Conservation (phyloP, 1,140 invertebrate species). For the Galleria mellonella region DNA sequence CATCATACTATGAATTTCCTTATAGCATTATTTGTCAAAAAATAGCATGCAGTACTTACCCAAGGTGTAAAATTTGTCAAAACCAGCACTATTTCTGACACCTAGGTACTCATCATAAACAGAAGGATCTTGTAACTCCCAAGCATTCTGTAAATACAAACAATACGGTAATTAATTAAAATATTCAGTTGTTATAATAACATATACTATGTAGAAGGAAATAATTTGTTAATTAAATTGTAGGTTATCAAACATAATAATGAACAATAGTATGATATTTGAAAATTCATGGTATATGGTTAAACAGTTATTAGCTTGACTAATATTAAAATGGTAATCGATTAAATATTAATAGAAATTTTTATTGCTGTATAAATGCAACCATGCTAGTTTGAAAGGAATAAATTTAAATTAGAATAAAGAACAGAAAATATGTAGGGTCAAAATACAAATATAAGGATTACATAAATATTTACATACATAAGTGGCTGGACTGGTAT, state of each 20-base stretch:
- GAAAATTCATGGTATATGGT: too few species aligned
- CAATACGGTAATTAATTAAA: not conserved
- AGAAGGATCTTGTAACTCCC: constrained; percentile 71
- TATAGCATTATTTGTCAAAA: too few species aligned
- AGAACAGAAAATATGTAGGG: constrained; percentile 2
- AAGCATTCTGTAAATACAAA: constrained; percentile 75
- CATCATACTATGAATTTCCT: too few species aligned
- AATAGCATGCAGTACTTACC: constrained; percentile 47
- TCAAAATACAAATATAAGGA: too few species aligned
- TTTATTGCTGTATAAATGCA: not conserved
- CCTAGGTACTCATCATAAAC: constrained; percentile 52
- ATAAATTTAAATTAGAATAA: not conserved
- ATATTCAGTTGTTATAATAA: too few species aligned
- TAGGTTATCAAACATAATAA: too few species aligned
- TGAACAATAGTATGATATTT: too few species aligned
- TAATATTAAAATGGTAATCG: too few species aligned
- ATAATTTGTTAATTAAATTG: too few species aligned
- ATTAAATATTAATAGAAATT: not conserved
- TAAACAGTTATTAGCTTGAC: too few species aligned
- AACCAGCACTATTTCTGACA: constrained; percentile 74
- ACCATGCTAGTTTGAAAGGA: not conserved
- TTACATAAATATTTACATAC: not conserved
- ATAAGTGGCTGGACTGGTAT: constrained; percentile 1
- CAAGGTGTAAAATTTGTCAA: constrained; percentile 76
- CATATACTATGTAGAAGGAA: too few species aligned